Conservation (phyloP, 35 echinoderm and acorn worm species). For the Ptychodera flava region DNA sequence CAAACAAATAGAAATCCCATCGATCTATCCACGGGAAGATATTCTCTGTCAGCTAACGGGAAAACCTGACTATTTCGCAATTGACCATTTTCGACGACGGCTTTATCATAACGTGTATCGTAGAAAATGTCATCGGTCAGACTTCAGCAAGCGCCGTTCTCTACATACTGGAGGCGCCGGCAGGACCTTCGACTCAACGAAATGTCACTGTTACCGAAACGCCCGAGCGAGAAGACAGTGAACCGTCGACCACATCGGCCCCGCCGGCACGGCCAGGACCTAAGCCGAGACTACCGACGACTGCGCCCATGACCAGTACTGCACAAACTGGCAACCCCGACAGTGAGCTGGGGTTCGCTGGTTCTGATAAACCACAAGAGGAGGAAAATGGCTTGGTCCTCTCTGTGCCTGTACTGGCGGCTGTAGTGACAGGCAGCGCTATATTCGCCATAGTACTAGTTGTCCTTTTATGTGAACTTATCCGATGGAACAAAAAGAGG, state of each 20-base stretch:
- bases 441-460: background rate
- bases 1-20: background rate
- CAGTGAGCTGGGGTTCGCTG: background rate
- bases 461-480: background rate
- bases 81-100: background rate
- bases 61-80: background rate
- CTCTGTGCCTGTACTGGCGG: background rate
- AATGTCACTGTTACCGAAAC: background rate
- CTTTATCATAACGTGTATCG: background rate
- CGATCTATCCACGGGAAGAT: background rate
- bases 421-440: background rate
- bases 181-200: background rate
- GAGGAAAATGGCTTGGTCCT: background rate
- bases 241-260: too few species aligned
- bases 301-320: background rate
- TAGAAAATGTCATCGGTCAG: background rate
- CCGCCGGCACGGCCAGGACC: background rate
- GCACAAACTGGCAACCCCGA: background rate
- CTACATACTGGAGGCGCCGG: background rate
- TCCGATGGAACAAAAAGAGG: background rate
- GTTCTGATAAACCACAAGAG: background rate
- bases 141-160: background rate
- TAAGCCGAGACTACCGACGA: background rate
- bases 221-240: too few species aligned
- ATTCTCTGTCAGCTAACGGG: background rate